phyloP scores from a whole-genome alignment of 2,888 invertebrate species.

The Eueremaeus valkanovi region DNA sequence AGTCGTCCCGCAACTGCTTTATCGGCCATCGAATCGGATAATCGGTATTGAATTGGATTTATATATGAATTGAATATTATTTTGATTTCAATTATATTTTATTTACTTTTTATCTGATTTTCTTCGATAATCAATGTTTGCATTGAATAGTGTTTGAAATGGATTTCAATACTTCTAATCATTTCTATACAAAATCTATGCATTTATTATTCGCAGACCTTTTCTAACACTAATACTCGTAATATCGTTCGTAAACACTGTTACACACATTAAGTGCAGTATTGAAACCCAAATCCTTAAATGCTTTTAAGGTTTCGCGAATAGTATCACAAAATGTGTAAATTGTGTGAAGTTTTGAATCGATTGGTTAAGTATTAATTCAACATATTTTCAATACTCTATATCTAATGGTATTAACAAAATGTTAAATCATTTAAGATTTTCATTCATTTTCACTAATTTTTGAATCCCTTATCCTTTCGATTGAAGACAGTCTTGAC shows the following conservation, averaged over 20 bases:
- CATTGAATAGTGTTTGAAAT: neutral
- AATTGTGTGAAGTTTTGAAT: too few relatives aligned
- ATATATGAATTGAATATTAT: neutral
- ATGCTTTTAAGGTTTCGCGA: too few relatives aligned
- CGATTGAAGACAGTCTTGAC: too few relatives aligned
- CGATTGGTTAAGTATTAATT: too few relatives aligned
- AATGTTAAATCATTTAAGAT: too few relatives aligned
- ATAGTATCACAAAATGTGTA: too few relatives aligned
- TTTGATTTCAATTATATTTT: neutral
- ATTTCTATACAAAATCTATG: neutral
- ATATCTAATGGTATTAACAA: too few relatives aligned
- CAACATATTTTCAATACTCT: too few relatives aligned
- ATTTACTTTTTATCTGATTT: neutral
- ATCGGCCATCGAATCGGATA: neutral
- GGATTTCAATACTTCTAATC: neutral
- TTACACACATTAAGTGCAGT: neutral
- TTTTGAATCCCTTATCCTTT: too few relatives aligned
- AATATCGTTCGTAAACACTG: neutral
- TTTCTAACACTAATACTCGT: neutral
- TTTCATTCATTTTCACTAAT: too few relatives aligned
- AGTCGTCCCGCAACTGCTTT: conserved; percentile 15
- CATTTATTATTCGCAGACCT: neutral
- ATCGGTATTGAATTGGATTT: neutral
- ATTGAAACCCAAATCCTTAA: neutral
- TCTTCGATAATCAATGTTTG: neutral